Evolutionary conservation across 2,888 invertebrate genomes (phyloP).

Genomic region (Troides oblongomaculatus): DNA sequence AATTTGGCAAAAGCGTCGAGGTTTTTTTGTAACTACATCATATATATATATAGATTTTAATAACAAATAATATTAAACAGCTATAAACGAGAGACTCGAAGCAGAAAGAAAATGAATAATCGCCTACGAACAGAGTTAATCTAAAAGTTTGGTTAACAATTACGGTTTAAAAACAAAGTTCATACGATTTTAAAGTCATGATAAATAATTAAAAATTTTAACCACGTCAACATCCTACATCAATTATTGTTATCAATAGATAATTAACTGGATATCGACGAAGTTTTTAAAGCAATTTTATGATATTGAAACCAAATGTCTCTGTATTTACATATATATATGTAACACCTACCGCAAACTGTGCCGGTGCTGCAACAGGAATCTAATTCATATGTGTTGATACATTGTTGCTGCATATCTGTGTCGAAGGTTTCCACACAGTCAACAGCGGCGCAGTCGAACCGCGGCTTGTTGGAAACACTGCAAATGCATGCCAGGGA

Average conservation of each 20-base stretch:
- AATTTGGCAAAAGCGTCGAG: too few relatives aligned
- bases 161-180: not conserved
- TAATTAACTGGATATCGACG: not conserved
- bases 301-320: too few relatives aligned
- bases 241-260: not conserved
- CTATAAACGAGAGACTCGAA: too few relatives aligned
- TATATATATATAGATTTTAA: too few relatives aligned
- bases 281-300: too few relatives aligned
- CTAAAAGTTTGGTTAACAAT: not conserved
- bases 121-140: too few relatives aligned
- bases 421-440: conserved; percentile 62
- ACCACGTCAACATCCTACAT: too few relatives aligned
- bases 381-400: conserved; percentile 58
- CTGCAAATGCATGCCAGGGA: conserved; percentile 63
- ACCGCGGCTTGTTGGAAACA: conserved; percentile 47
- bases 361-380: conserved; percentile 63
- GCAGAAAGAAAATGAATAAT: too few relatives aligned
- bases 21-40: too few relatives aligned
- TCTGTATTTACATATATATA: not conserved
- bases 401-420: conserved; percentile 58
- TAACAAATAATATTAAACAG: too few relatives aligned
- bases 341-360: conserved; percentile 59
- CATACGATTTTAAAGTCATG: not conserved
- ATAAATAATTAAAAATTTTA: too few relatives aligned
- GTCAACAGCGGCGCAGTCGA: conserved; percentile 70